Percentiles rank a stretch among this genome's conserved stretches.
These are phyloP conservation scores for Melanotus villosus DNA, from an alignment of 2,888 invertebrate species.

Conservation along the genomic window DNA sequence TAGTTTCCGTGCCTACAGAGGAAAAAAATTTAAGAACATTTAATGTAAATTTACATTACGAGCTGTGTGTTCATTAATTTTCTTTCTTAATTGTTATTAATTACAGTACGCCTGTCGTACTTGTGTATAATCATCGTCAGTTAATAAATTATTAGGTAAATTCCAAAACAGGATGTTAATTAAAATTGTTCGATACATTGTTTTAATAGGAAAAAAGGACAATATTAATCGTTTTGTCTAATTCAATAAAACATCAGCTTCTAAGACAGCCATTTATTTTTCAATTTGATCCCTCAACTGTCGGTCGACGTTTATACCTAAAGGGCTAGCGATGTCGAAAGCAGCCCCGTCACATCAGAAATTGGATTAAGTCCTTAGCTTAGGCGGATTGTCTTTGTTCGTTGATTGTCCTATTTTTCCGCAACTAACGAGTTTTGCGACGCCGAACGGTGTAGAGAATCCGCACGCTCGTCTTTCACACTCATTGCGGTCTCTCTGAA, in stretches of 20 bases:
- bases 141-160: constrained; percentile 42
- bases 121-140: constrained; percentile 38
- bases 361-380: constrained; percentile 50
- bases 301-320: constrained; percentile 44
- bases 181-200: constrained; percentile 20
- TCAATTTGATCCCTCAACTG: constrained; percentile 45
- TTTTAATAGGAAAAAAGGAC: constrained; percentile 30
- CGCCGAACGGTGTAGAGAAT: constrained; percentile 42
- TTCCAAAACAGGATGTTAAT: constrained; percentile 35
- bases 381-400: constrained; percentile 49
- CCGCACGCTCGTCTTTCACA: constrained; percentile 50
- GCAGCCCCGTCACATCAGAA: constrained; percentile 48
- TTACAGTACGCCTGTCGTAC: constrained; percentile 34
- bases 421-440: constrained; percentile 47
- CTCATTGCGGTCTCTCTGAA: constrained; percentile 50
- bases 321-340: constrained; percentile 44
- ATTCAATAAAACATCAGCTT: constrained; percentile 41
- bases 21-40: constrained; percentile 16
- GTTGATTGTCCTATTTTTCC: constrained; percentile 49
- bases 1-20: background rate
- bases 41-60: constrained; percentile 35
- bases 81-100: constrained; percentile 44
- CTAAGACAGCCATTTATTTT: constrained; percentile 44
- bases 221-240: constrained; percentile 42
- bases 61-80: constrained; percentile 41